phyloP scores from a whole-genome alignment of 2,797 vertebrate genomes.

The Morus bassanus region DNA sequence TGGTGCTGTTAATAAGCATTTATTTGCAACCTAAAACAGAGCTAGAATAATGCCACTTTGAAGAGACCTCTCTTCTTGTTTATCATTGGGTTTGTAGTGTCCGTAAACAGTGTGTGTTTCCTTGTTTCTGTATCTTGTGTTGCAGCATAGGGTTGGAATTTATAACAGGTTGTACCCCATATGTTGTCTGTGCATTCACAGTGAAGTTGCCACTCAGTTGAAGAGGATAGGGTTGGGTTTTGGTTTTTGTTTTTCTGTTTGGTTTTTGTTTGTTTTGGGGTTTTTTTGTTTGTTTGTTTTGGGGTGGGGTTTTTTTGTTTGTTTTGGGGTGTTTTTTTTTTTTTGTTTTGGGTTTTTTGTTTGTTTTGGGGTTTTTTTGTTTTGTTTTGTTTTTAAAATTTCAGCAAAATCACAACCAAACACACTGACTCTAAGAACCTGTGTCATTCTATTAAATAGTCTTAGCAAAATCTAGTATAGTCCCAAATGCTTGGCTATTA shows the following conservation, averaged over 20 bases:
- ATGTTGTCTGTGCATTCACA: neutral
- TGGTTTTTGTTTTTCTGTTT: no score
- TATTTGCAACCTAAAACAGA: neutral
- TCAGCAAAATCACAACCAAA: neutral
- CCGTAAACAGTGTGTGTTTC: neutral
- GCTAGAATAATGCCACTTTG: neutral
- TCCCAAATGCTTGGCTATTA: neutral
- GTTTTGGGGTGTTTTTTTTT: no score
- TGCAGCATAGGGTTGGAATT: neutral
- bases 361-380: no score
- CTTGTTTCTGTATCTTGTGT: neutral
- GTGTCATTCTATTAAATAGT: neutral
- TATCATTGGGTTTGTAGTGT: neutral
- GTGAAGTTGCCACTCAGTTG: neutral
- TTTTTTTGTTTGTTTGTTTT: no score
- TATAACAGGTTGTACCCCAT: neutral
- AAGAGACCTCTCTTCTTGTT: neutral
- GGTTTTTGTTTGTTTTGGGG: no score
- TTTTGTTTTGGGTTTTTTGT: no score
- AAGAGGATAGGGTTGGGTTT: neutral
- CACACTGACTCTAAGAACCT: neutral
- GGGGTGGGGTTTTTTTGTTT: neutral
- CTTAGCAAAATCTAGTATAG: neutral
- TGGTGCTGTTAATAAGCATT: neutral
- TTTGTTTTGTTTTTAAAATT: neutral